These are phyloP conservation scores for Muntiacus reevesi DNA, from an alignment of 2,113 vertebrate species.

Conservation along the genomic window DNA sequence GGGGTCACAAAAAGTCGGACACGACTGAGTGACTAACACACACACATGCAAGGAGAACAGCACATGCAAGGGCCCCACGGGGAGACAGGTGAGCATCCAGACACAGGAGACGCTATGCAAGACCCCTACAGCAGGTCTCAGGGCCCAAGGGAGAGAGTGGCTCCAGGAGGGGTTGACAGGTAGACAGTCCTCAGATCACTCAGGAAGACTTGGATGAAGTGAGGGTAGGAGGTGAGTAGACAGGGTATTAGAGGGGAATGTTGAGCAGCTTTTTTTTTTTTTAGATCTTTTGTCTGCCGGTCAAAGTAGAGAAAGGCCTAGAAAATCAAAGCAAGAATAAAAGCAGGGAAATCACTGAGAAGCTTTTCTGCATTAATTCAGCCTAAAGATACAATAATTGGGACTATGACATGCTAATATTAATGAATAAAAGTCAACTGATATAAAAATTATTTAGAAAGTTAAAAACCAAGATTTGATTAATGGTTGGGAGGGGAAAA, in stretches of 20 bases:
- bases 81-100: background rate
- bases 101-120: background rate
- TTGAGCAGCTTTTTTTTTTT: background rate
- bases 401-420: background rate
- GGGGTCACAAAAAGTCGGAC: background rate
- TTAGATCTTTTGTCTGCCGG: background rate
- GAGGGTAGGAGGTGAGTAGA: background rate
- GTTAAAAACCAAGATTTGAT: background rate
- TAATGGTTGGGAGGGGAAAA: background rate
- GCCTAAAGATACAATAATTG: background rate
- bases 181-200: background rate
- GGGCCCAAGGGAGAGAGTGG: background rate
- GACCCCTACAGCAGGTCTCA: background rate
- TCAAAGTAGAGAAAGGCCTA: background rate
- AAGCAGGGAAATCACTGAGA: background rate
- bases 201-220: background rate
- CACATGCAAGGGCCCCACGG: fast-evolving
- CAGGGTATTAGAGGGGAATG: background rate
- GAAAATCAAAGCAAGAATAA: background rate
- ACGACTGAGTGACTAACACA: background rate
- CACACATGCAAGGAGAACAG: background rate
- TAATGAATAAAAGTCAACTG: background rate
- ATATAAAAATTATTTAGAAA: background rate
- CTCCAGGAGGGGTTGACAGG: background rate
- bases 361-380: background rate